Evolutionary conservation across 2,797 vertebrate species (phyloP).

Genomic region (Hypotaenidia okinawae): DNA sequence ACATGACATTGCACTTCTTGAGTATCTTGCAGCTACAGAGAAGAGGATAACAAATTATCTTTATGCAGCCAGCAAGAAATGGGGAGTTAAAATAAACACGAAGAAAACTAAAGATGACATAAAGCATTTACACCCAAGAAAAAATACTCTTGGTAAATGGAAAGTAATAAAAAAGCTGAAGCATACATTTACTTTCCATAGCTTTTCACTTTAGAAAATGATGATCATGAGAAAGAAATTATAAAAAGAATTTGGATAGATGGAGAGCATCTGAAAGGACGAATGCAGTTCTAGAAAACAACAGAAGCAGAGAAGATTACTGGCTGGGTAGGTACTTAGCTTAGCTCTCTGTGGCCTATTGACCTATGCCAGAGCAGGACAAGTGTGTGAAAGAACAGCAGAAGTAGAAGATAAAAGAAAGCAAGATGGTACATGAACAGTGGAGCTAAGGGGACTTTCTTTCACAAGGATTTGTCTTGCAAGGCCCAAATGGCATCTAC

Average conservation of each 20-base stretch:
- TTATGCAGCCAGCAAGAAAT: constrained; percentile 20
- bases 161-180: constrained; percentile 44
- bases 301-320: neutral
- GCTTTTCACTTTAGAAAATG: constrained; percentile 5
- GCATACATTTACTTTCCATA: neutral
- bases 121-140: neutral
- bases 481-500: neutral
- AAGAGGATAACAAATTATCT: constrained; percentile 39
- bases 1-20: constrained; percentile 27
- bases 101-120: constrained; percentile 29
- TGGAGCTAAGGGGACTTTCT: neutral
- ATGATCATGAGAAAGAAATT: constrained; percentile 20
- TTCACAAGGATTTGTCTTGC: neutral
- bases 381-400: neutral
- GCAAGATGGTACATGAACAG: neutral
- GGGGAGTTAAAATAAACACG: neutral
- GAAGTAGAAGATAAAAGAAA: neutral
- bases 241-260: neutral
- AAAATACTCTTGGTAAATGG: constrained; percentile 19
- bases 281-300: neutral
- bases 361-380: neutral
- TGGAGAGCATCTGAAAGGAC: neutral
- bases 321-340: neutral
- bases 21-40: neutral
- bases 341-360: neutral